Evolutionary conservation across 2,797 vertebrate genomes (phyloP), one percentile per base, ranked within the genome.

Genomic region (Myotis daubentonii): DNA sequence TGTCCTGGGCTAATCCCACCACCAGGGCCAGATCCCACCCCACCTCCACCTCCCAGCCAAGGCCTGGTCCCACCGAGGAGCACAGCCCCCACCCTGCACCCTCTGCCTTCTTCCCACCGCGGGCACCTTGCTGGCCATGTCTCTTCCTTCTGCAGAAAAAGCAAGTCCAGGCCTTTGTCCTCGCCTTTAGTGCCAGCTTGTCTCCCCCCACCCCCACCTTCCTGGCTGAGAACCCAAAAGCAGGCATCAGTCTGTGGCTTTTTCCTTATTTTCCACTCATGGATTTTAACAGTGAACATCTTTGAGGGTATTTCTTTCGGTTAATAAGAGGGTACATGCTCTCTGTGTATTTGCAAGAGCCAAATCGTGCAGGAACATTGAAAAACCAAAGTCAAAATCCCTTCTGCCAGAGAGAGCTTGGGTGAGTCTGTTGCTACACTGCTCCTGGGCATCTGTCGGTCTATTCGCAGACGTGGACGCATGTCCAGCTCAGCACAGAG

Each of bases 1-100:
- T 96, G 94, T 79, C 60, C 19, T 7, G 16, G 74, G 51, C 87
- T 89, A 92, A 95, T 93, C 94, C 93, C 19, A 3, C 74, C 51
- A 30, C 87, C 86, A 20, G 65, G 17, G 65, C 75, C 53, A 53
- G 76, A 92, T 87, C 51, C 91, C 66, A 57, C 80, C 89, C 49
- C 82, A 84, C 44, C 65, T 33, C 19, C 68, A 25, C 33, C 49
- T 47, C 72, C 80, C 28, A 65, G 30, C 70, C 28, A 66, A 74
- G 47, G 68, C 78, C 38, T 87, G 57, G 81, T 44, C 51, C 84
- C n/a, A 1, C 44, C 0, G 10, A 55, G 36, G 47, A 89, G 66
- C 8, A 16, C 55, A 62, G 6, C 7, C 3, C 51, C 41, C 60
- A 20, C 49, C 60, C 49, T 51, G 8, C 7, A 20, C 1, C 62